Base-by-base conservation (phyloP, 2,797 vertebrate species). In the Kryptolebias ocellatus region DNA sequence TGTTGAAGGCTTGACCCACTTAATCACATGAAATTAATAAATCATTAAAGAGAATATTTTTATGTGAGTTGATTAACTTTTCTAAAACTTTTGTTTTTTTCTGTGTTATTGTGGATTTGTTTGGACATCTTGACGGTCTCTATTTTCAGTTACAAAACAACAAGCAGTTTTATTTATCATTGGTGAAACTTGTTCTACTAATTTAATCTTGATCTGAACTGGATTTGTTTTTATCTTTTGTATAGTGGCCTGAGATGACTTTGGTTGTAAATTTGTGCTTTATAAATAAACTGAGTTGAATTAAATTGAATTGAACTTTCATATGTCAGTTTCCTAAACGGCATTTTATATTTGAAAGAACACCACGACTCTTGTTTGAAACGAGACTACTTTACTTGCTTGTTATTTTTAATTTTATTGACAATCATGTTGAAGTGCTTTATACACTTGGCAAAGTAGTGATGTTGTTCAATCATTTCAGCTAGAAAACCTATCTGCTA, bases 401-500 rank as follows among this genome's bases (percentile, higher is more conserved):
- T 69, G 47, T 60, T 24, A 5, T 37, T 4, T 50, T 65, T 15
- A 11, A 29, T 64, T 49, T 67, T 37, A 56, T 39, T 58, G 53
- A 47, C 46, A 27, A 29, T 58, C 20, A n/a, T 68, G 77, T 75
- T 70, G 29, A 49, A 51, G 10, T 60, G 52, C 34, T 76, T 77
- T 58, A 46, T 58, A 64, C 52, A 63, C 63, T 67, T 73, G 58
- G 58, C 60, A 29, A 78, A 83, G 64, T 74, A 64, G 20, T 69
- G 45, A 74, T 84, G 76, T 62, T 83, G 66, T 81, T 85, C 71
- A 80, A 52, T 68, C 71, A 47, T 85, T 87, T 75, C 73, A 78
- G 78, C 74, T 72, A 61, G 74, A 76, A 74, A 89, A 88, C 86
- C 82, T 82, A 73, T 84, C 74, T 70, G 72, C 84, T 90, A 89